Base-by-base conservation (phyloP, 2,888 invertebrate genomes). In the Diarsia brunnea region DNA sequence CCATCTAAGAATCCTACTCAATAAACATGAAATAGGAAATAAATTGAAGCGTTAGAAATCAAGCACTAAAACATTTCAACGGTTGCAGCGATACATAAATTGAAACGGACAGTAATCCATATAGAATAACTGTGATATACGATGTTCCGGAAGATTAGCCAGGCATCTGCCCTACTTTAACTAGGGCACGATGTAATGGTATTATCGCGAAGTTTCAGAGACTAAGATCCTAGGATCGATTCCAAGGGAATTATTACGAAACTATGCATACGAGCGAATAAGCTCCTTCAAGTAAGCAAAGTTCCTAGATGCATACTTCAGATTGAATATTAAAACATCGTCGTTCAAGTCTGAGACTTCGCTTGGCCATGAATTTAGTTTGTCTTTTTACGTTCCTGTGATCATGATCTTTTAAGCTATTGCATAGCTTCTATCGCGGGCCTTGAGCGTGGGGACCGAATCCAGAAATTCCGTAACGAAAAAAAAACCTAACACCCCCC, bases 71-170 rank as follows among this genome's bases (percentile, higher is more conserved):
- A 65, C 85, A 74, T 69, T 68, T 78, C 78, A 85, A 71, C 85
- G 65, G 63, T 69, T 73, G 68, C 75, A 78, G 45, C 69, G 55
- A 84, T 84, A 72, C 68, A 78, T 79, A 84, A 82, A 87, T 87
- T 82, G 70, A 81, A 84, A 86, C 63, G 71, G 78, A 83, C 78
- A 80, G 80, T 86, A 80, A 84, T 84, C 74, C 86, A 75, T 83
- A 77, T 77, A 63, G 75, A 76, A 86, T 86, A 84, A 81, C 79
- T 78, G 65, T 87, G 79, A 86, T 82, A 69, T 79, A 87, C 70
- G 81, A 81, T 72, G 73, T 74, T 70, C 78, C 75, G 81, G 81
- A 80, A 82, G 78, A 82, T 81, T 73, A 77, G 78, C 76, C 69
- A 85, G 77, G 74, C 81, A 79, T 82, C 73, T 81, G 79, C 66